These are phyloP conservation scores for Diplogasteroides magnus DNA, from an alignment of 1,140 invertebrate genomes.

Conservation along the genomic window DNA sequence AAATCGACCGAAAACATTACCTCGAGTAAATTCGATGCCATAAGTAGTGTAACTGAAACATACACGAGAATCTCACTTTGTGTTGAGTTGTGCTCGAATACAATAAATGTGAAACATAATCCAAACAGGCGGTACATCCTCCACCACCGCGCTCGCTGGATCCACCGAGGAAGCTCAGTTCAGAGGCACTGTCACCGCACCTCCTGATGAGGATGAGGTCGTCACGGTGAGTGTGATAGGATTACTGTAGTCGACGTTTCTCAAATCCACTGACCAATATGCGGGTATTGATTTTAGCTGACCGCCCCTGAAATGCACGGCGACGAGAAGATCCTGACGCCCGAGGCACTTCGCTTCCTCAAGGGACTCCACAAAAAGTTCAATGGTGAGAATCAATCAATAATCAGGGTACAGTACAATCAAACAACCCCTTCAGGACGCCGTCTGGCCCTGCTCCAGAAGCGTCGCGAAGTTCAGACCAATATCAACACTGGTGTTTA, in stretches of 20 bases:
- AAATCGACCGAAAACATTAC: too few relatives aligned
- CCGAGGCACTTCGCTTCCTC: conserved; percentile 52
- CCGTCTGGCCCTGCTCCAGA: conserved; percentile 38
- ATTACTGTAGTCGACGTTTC: not conserved
- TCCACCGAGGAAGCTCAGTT: conserved; percentile 58
- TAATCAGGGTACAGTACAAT: too few relatives aligned
- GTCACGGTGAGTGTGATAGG: conserved; percentile 33
- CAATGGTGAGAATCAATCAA: too few relatives aligned
- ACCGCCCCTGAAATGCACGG: conserved; percentile 39
- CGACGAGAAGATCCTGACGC: conserved; percentile 52
- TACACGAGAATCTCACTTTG: too few relatives aligned
- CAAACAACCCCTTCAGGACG: too few relatives aligned
- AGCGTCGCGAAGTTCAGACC: conserved; percentile 41
- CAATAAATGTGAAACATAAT: too few relatives aligned
- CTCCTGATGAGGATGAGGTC: conserved; percentile 53
- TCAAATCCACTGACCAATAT: not conserved
- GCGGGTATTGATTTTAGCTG: conserved; percentile 30
- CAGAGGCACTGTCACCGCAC: conserved; percentile 41
- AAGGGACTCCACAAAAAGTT: conserved; percentile 46
- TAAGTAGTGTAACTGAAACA: too few relatives aligned
- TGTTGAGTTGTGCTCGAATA: too few relatives aligned
- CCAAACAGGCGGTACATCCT: conserved; percentile 50
- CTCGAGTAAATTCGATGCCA: too few relatives aligned
- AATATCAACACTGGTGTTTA: conserved; percentile 44
- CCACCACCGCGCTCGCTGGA: conserved; percentile 51